A percentile compares a stretch with the other conserved stretches of the same genome.
Conservation (phyloP, 2,888 invertebrate species). For the Dinocampus coccinellae region DNA sequence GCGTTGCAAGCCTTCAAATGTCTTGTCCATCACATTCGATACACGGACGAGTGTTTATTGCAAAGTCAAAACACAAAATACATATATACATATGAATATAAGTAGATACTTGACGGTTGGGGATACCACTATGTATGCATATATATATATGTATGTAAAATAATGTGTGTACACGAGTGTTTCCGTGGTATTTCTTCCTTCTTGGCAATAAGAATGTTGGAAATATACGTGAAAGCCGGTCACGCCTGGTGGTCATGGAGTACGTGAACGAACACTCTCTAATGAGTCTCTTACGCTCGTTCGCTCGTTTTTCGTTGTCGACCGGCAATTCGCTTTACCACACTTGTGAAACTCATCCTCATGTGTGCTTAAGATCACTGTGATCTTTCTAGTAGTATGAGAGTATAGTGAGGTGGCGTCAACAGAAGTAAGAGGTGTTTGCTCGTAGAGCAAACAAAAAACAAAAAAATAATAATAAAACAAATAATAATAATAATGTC, state of each 20-base stretch:
- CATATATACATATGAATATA: no score
- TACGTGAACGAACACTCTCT: slow-evolving; percentile 67
- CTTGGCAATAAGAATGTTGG: slow-evolving; percentile 60
- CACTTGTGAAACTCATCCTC: background rate
- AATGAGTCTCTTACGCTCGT: slow-evolving; percentile 65
- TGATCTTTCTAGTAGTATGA: slow-evolving; percentile 19
- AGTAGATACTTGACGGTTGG: no score
- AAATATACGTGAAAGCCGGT: slow-evolving; percentile 68
- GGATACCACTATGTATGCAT: background rate
- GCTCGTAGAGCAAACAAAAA: background rate
- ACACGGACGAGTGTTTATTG: background rate
- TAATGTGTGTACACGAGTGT: background rate
- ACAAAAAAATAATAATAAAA: background rate
- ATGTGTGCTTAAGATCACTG: slow-evolving; percentile 1
- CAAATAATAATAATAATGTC: background rate
- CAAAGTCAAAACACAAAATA: background rate
- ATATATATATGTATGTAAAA: background rate
- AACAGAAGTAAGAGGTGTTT: background rate
- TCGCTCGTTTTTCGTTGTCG: slow-evolving; percentile 56
- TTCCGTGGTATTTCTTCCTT: slow-evolving; percentile 58
- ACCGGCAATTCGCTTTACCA: slow-evolving; percentile 50
- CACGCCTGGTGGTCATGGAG: slow-evolving; percentile 68
- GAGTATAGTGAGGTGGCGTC: slow-evolving; percentile 16
- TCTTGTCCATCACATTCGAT: background rate
- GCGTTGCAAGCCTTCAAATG: slow-evolving; percentile 20